These are phyloP conservation scores for Eilema depressum DNA, from an alignment of 2,888 invertebrate genomes.

Conservation along the genomic window DNA sequence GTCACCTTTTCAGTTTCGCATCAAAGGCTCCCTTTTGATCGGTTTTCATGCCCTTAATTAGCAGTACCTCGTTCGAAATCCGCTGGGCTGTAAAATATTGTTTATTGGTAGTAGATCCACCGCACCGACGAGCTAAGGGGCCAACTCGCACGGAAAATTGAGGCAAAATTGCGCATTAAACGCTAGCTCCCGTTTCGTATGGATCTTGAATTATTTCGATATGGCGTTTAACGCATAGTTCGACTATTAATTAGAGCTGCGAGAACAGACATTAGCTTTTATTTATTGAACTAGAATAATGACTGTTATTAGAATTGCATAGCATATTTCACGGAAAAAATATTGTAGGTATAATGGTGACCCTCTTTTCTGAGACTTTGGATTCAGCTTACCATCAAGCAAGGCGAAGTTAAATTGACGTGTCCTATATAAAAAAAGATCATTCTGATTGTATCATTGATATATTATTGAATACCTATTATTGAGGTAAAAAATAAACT, in stretches of 20 bases:
- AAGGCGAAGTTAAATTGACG: no score
- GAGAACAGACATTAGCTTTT: not conserved
- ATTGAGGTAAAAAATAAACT: no score
- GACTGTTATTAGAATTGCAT: not conserved
- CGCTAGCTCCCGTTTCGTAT: slow-evolving; percentile 57
- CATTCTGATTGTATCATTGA: no score
- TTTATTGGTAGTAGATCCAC: slow-evolving; percentile 82
- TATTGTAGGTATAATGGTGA: no score
- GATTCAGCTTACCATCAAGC: no score
- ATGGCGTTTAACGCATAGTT: slow-evolving; percentile 34
- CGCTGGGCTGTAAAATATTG: slow-evolving; percentile 82
- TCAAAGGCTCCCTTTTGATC: slow-evolving; percentile 82
- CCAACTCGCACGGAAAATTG: slow-evolving; percentile 83
- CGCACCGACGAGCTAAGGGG: slow-evolving; percentile 62
- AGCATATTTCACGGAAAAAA: no score
- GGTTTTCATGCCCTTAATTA: slow-evolving; percentile 83
- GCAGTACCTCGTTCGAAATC: slow-evolving; percentile 74
- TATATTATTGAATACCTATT: no score
- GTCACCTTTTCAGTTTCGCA: slow-evolving; percentile 81
- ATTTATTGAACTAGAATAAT: not conserved
- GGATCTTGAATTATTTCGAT: slow-evolving; percentile 60
- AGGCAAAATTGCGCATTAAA: slow-evolving; percentile 73
- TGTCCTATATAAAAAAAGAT: no score
- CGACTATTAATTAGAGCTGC: slow-evolving; percentile 39
- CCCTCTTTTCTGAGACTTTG: no score